Conservation (phyloP, 1,140 invertebrate species). For the Lasaia peninsularis region DNA sequence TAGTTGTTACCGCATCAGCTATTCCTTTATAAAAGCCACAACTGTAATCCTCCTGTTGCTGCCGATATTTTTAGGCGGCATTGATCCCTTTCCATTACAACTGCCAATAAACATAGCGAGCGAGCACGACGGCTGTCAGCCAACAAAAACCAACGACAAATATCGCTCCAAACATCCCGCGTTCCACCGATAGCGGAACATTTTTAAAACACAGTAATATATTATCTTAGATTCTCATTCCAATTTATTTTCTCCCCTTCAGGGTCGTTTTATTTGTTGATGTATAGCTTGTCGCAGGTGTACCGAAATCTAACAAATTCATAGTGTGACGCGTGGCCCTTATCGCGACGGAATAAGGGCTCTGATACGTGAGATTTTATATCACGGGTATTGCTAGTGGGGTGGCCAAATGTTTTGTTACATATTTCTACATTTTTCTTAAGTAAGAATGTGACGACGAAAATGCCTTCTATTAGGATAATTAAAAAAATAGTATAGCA, state of each 20-base stretch:
- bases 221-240: slow-evolving; percentile 1
- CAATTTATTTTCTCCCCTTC: slow-evolving; percentile 9
- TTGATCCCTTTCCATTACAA: too few relatives aligned
- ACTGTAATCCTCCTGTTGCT: too few relatives aligned
- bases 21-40: too few relatives aligned
- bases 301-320: slow-evolving; percentile 5
- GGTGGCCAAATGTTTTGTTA: background rate
- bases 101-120: too few relatives aligned
- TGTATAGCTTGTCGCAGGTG: slow-evolving; percentile 2
- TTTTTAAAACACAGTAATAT: slow-evolving; percentile 7
- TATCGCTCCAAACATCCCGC: background rate
- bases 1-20: too few relatives aligned
- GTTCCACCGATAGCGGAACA: background rate
- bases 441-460: too few relatives aligned
- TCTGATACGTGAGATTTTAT: background rate
- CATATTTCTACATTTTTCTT: too few relatives aligned
- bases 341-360: background rate
- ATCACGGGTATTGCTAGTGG: background rate
- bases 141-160: background rate
- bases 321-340: background rate
- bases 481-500: too few relatives aligned
- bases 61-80: too few relatives aligned
- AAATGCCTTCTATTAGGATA: too few relatives aligned
- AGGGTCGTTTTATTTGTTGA: slow-evolving; percentile 8
- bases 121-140: too few relatives aligned